Percentiles rank a stretch among this genome's conserved stretches.
These are phyloP conservation scores for Eupithecia vulgata DNA, from an alignment of 2,888 invertebrate species.

Conservation along the genomic window DNA sequence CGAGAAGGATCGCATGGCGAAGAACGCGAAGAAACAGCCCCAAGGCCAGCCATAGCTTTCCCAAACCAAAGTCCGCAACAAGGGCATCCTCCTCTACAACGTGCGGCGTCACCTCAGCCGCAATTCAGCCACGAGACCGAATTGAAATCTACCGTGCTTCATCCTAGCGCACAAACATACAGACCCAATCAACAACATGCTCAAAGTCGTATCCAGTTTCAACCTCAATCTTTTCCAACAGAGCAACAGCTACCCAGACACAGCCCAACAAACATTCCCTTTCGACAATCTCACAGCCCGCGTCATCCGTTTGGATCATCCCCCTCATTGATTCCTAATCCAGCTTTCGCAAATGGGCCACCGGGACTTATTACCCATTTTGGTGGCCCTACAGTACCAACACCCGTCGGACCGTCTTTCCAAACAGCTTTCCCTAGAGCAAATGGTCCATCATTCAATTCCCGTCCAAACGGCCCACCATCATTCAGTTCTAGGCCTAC, in stretches of 20 bases:
- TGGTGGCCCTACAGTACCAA: constrained; percentile 63
- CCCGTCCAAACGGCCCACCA: constrained; percentile 64
- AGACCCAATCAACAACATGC: constrained; percentile 66
- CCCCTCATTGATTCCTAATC: constrained; percentile 59
- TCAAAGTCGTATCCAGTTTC: constrained; percentile 78
- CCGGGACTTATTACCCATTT: constrained; percentile 62
- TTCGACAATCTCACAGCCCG: constrained; percentile 64
- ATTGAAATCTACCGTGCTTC: constrained; percentile 55
- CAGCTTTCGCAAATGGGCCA: constrained; percentile 64
- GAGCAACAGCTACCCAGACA: constrained; percentile 78
- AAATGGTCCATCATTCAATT: constrained; percentile 63
- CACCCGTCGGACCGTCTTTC: constrained; percentile 66
- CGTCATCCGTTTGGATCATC: constrained; percentile 69
- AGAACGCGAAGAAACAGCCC: constrained; percentile 86
- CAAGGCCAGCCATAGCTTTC: constrained; percentile 85
- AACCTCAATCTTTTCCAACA: constrained; percentile 70
- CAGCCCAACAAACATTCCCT: constrained; percentile 70
- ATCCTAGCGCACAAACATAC: constrained; percentile 58
- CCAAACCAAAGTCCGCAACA: constrained; percentile 68
- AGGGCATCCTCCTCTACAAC: constrained; percentile 59
- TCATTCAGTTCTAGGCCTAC: constrained; percentile 66
- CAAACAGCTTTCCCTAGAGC: constrained; percentile 67
- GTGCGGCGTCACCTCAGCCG: constrained; percentile 63
- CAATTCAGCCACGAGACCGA: constrained; percentile 57
- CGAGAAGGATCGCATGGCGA: constrained; percentile 68